phyloP scores from a whole-genome alignment of 2,888 invertebrate genomes.

The Hydriomena furcata region DNA sequence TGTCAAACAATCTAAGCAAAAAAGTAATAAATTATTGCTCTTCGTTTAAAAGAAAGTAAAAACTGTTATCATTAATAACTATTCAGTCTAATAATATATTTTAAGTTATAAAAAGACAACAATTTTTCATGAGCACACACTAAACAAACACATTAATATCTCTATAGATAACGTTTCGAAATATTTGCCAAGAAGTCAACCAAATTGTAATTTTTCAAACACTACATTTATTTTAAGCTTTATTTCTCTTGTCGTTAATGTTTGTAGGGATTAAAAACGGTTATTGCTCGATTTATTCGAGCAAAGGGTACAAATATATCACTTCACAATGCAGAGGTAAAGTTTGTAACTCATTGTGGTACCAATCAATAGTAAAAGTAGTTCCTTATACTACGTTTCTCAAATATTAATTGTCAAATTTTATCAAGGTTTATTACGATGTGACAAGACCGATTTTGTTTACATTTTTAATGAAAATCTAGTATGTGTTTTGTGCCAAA shows the following conservation, averaged over 20 bases:
- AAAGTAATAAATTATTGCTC: too few relatives aligned
- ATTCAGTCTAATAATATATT: too few relatives aligned
- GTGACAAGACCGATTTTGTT: too few relatives aligned
- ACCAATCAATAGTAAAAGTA: conserved; percentile 68
- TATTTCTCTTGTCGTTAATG: conserved; percentile 36
- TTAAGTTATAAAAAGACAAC: conserved; percentile 8
- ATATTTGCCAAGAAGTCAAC: conserved; percentile 60
- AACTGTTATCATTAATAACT: too few relatives aligned
- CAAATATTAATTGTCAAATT: conserved; percentile 43
- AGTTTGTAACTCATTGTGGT: conserved; percentile 77
- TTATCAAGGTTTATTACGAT: too few relatives aligned
- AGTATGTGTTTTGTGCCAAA: too few relatives aligned
- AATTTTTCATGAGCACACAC: conserved; percentile 36
- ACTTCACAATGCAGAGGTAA: conserved; percentile 70
- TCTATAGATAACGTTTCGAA: conserved; percentile 42
- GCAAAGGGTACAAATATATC: conserved; percentile 76
- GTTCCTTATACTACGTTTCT: conserved; percentile 50
- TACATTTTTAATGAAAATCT: too few relatives aligned
- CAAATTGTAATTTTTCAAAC: conserved; percentile 75
- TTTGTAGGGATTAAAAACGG: conserved; percentile 55
- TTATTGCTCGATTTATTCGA: conserved; percentile 55
- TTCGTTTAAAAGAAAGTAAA: too few relatives aligned
- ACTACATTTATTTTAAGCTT: conserved; percentile 49
- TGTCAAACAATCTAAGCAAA: too few relatives aligned
- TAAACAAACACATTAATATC: conserved; percentile 61